A percentile compares a stretch with the other conserved stretches of the same genome.
phyloP scores from a whole-genome alignment of 2,113 vertebrate genomes.

The pig (Sus scrofa) region T2T-Sscrofa CM000823.6:577001-577500 shows the following conservation, averaged over 20 bases:
- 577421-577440: slow-evolving; percentile 78
- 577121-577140: slow-evolving; percentile 90
- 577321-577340: slow-evolving; percentile 90
- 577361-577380: slow-evolving; percentile 94
- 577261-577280: slow-evolving; percentile 88
- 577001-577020: slow-evolving; percentile 93
- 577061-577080: slow-evolving; percentile 90
- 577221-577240: slow-evolving; percentile 92
- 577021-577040: slow-evolving; percentile 85
- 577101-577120: slow-evolving; percentile 93
- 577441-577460: slow-evolving; percentile 65
- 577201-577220: slow-evolving; percentile 83
- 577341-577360: slow-evolving; percentile 92
- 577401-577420: slow-evolving; percentile 90
- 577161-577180: slow-evolving; percentile 90
- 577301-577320: slow-evolving; percentile 93
- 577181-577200: slow-evolving; percentile 88
- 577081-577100: slow-evolving; percentile 91
- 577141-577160: slow-evolving; percentile 89
- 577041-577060: slow-evolving; percentile 88
- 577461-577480: slow-evolving; percentile 69
- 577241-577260: slow-evolving; percentile 90
- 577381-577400: slow-evolving; percentile 95
- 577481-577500: slow-evolving; percentile 72
- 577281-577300: slow-evolving; percentile 91